A percentile compares a stretch with the other conserved stretches of the same genome.
These are phyloP conservation scores for Melolontha melolontha DNA, from an alignment of 2,888 invertebrate species.

Conservation along the genomic window DNA sequence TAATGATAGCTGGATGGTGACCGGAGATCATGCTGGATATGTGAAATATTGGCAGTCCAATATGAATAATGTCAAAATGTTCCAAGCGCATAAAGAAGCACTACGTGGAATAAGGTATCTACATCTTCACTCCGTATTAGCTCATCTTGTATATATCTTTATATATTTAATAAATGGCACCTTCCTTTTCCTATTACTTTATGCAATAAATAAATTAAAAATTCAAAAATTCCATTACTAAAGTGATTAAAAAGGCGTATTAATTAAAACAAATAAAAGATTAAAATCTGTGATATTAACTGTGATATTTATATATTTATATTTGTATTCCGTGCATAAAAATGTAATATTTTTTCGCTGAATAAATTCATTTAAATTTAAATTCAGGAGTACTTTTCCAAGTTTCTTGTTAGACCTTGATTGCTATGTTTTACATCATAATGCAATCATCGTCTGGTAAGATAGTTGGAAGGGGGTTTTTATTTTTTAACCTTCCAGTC, in stretches of 20 bases:
- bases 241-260: conserved; percentile 38
- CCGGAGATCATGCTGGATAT: conserved; percentile 98
- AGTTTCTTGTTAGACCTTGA: conserved; percentile 58
- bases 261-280: conserved; percentile 40
- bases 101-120: conserved; percentile 96
- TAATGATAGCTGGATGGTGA: conserved; percentile 99
- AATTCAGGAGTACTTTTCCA: conserved; percentile 58
- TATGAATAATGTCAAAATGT: conserved; percentile 99
- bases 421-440: conserved; percentile 39
- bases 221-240: conserved; percentile 37
- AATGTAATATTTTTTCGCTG: conserved; percentile 57
- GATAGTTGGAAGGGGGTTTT: conserved; percentile 62
- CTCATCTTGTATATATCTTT: conserved; percentile 60
- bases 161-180: conserved; percentile 62
- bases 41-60: conserved; percentile 99
- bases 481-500: conserved; percentile 57
- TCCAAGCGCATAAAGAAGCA: conserved; percentile 99
- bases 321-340: conserved; percentile 54
- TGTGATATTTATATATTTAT: conserved; percentile 55
- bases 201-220: conserved; percentile 46
- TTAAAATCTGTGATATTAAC: conserved; percentile 42
- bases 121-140: conserved; percentile 64
- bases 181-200: conserved; percentile 58
- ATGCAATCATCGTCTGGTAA: conserved; percentile 54
- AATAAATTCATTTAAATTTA: conserved; percentile 62